Base-by-base conservation (phyloP, 2,888 invertebrate species). In the Pocota personata region DNA sequence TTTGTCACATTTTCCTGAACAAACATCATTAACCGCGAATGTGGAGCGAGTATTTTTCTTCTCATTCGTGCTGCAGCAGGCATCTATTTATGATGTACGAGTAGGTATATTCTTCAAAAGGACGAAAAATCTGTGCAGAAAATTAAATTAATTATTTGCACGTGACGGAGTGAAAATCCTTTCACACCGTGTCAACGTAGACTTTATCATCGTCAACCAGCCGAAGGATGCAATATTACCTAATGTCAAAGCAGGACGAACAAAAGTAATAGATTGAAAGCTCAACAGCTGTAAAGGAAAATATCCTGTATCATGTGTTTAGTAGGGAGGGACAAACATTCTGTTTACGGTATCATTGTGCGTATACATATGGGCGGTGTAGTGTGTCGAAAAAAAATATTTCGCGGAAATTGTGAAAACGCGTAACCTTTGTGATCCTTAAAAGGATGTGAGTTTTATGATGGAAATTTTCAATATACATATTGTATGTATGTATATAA, bases 131-230 rank as follows among this genome's bases (percentile, higher is more conserved):
- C 48, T 40, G 40, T 12, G 27, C 52, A 35, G 35, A 16, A 27
- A 71, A 78, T 64, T 71, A 78, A 78, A 71, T 78, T 78, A 71
- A 71, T 78, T 78, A 71, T 78, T 71, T 71, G 71, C 62, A 71
- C 78, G 78, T 78, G 78, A 71, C 71, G 55, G 78, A 16, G 58
- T 77, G 78, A 58, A 57, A 78, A 78, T 62, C 62, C 69, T 71
- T 71, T 69, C 62, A 52, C 76, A 58, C 67, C 21, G 46, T 35
- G 30, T 19, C 30, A 40, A 12, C 57, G 12, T 50, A 52, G 67
- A 67, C 66, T 35, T 66, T 12, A 48, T 76, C 37, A 21, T 24
- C 46, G 21, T 24, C 27, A 24, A 32, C 37, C 16, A 48, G 21
- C 7, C 30, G 12, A 43, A 67, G 43, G 57, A 64, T 64, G 8